Evolutionary conservation across 2,888 invertebrate genomes (phyloP), one percentile per base, ranked within the genome.

Genomic region (Meganola albula): DNA sequence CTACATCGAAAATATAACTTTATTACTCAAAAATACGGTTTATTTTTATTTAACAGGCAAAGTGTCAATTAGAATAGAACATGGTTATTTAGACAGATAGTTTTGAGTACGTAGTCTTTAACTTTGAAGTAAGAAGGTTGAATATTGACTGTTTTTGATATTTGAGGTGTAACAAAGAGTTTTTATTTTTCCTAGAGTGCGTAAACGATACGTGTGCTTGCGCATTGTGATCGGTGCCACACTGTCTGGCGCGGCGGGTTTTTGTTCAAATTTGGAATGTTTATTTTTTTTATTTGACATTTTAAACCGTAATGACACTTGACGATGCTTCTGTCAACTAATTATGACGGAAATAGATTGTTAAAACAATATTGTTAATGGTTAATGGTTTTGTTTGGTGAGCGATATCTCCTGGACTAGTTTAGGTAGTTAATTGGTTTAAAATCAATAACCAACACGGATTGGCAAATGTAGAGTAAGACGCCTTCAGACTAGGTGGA

Each of bases 191-290:
- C 46, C 50, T 62, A 50, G 47, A 28, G 34, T 37, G 39, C 53
- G 53, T 63, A 59, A 62, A 64, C 53, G 53, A 56, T 53, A 57
- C 40, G 44, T 24, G 58, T 50, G 59, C 51, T 58, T 58, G 63
- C 59, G 65, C 66, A 61, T 60, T 49, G 53, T 68, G 78, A 75
- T 57, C 62, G 80, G 82, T 71, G 82, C 82, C 82, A 79, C 57
- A 73, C 82, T 74, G 82, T 83, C 82, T 83, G 72, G 56, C 40
- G 39, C 46, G 37, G 41, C 44, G 29, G 21, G 51, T 63, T 63
- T 63, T 62, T 59, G 55, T 63, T 44, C 48, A 43, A 45, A 53
- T 55, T 53, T 34, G 42, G 43, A 37, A 43, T 55, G 62, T 20
- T 20, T 3, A 20, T 7, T 20, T 20, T 73, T 66, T 68, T 64